Evolutionary conservation across 2,888 invertebrate genomes (phyloP).

Genomic region (Pristionchus exspectatus): DNA sequence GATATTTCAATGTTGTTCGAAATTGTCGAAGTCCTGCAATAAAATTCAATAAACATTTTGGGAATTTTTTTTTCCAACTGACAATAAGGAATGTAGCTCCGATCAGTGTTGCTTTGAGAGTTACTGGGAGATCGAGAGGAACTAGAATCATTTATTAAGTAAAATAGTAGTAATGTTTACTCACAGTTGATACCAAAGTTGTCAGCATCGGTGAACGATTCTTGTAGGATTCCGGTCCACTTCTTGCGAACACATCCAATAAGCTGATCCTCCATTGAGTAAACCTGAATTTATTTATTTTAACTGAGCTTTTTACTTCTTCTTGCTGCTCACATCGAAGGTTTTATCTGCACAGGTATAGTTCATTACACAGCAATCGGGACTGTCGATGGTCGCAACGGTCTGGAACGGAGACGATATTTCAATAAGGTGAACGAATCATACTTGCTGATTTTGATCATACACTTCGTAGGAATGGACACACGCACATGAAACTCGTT

Average conservation of each 20-base stretch:
- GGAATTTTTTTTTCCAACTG: no score
- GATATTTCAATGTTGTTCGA: not conserved
- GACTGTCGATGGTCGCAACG: slow-evolving; percentile 56
- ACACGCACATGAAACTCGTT: slow-evolving; percentile 58
- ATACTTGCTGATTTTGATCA: slow-evolving; percentile 58
- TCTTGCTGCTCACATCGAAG: slow-evolving; percentile 60
- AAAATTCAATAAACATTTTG: not conserved
- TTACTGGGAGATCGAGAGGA: not conserved
- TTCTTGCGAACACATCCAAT: slow-evolving; percentile 63
- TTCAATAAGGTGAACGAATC: not conserved
- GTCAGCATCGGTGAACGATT: slow-evolving; percentile 67
- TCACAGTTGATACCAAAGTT: slow-evolving; percentile 64
- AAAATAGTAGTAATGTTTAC: not conserved
- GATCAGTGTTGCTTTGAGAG: not conserved
- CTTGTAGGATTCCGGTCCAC: slow-evolving; percentile 66
- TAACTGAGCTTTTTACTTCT: not conserved
- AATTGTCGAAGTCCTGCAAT: not conserved
- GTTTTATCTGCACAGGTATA: slow-evolving; percentile 60
- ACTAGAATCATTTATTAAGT: not conserved
- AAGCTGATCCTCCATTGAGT: slow-evolving; percentile 47
- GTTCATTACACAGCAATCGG: slow-evolving; percentile 57
- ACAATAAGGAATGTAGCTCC: slow-evolving; percentile 46
- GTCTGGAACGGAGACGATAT: not conserved
- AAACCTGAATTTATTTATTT: not conserved
- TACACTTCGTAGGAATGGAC: slow-evolving; percentile 59